Percentiles rank a stretch among this genome's conserved stretches.
Conservation (phyloP, 2,888 invertebrate genomes). For the Brachypterus glaber region DNA sequence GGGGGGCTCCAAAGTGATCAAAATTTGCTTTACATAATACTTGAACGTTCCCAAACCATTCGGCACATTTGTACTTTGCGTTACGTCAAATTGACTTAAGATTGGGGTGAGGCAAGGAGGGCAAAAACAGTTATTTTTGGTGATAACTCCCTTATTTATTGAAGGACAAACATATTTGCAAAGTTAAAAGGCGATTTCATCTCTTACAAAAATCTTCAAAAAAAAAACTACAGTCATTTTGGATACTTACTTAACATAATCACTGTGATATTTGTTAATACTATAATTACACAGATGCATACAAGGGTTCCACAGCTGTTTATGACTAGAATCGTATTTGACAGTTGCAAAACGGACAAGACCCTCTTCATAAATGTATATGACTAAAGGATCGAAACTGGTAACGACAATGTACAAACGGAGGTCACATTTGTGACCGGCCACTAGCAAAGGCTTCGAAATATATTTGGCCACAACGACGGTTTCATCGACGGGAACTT, state of each 20-base stretch:
- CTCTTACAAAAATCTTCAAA: not conserved
- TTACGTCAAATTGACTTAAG: too few species aligned
- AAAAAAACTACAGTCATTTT: constrained; percentile 1
- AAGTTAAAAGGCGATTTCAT: too few species aligned
- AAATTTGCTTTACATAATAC: too few species aligned
- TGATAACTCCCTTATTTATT: too few species aligned
- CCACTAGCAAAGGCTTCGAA: constrained; percentile 75
- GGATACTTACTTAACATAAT: constrained; percentile 81
- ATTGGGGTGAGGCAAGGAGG: too few species aligned
- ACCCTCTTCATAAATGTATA: constrained; percentile 95
- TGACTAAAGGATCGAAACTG: constrained; percentile 85
- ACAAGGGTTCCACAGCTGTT: constrained; percentile 90
- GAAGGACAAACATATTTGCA: too few species aligned
- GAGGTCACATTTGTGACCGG: constrained; percentile 94
- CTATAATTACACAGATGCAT: constrained; percentile 98
- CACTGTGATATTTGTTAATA: constrained; percentile 93
- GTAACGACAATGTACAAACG: constrained; percentile 91
- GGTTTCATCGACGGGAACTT: constrained; percentile 84
- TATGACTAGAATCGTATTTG: constrained; percentile 83
- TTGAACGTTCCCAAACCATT: too few species aligned
- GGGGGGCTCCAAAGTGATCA: too few species aligned
- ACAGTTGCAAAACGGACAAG: constrained; percentile 92
- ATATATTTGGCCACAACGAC: constrained; percentile 86
- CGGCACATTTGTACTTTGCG: too few species aligned
- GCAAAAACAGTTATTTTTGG: too few species aligned